Evolutionary conservation across 2,113 vertebrate genomes (phyloP).

Genomic region (Microtus pennsylvanicus): DNA sequence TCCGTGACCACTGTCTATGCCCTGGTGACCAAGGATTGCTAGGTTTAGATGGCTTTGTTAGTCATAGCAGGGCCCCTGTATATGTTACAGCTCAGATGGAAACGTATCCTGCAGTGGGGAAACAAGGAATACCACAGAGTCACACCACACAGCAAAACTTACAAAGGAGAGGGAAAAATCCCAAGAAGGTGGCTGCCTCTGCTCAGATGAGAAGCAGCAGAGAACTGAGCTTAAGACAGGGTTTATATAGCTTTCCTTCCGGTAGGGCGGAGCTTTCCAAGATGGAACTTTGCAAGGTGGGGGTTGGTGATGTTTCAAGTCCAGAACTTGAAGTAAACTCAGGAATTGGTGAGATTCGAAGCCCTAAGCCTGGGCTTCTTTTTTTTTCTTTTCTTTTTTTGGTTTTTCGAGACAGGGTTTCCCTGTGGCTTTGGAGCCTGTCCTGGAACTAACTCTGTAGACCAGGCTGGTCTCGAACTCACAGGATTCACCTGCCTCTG

Average conservation of each 20-base stretch:
- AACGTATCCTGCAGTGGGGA: not conserved
- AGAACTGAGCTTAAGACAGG: not conserved
- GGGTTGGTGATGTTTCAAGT: not conserved
- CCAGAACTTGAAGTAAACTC: not conserved
- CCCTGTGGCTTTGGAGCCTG: too few relatives aligned
- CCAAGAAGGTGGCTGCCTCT: not conserved
- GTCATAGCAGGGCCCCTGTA: not conserved
- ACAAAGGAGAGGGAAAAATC: not conserved
- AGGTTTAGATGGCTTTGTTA: not conserved
- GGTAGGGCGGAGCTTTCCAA: too few relatives aligned
- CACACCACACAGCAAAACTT: not conserved
- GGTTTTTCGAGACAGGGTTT: too few relatives aligned
- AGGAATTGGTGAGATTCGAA: not conserved
- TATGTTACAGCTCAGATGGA: not conserved
- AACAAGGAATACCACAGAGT: not conserved
- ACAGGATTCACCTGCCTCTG: too few relatives aligned
- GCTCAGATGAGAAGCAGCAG: not conserved
- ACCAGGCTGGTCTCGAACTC: too few relatives aligned
- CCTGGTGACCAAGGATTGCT: not conserved
- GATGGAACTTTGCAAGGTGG: not conserved
- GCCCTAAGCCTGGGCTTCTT: not conserved
- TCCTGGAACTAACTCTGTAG: too few relatives aligned
- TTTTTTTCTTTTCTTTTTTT: too few relatives aligned
- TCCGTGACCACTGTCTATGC: not conserved
- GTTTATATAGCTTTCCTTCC: not conserved